phyloP scores from a whole-genome alignment of 2,113 vertebrate species.

The Paradoxurus hermaphroditus region DNA sequence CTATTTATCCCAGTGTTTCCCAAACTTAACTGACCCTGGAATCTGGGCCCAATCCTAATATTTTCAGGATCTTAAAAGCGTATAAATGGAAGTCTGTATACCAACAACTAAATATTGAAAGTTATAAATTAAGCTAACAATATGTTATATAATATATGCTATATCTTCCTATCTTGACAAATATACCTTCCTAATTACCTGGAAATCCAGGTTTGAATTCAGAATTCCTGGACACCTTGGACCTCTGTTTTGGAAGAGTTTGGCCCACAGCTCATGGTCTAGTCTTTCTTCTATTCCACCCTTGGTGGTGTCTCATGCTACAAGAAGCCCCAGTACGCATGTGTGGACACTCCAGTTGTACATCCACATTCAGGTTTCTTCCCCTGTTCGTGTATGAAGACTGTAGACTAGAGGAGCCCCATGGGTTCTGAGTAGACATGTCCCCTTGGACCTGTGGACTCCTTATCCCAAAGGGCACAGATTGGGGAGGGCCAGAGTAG shows the following conservation, averaged over 20 bases:
- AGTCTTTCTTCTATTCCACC: neutral
- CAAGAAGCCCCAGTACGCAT: neutral
- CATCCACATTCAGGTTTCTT: neutral
- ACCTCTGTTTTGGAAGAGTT: neutral
- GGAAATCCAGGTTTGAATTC: neutral
- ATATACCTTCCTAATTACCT: neutral
- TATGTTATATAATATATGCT: neutral
- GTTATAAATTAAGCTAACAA: neutral
- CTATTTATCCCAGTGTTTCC: constrained; percentile 26
- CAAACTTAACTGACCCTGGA: constrained; percentile 18
- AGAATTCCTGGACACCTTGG: neutral
- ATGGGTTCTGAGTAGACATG: neutral
- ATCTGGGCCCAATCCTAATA: neutral
- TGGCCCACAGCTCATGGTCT: neutral
- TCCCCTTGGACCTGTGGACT: neutral
- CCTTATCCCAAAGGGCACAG: neutral
- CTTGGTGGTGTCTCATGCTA: neutral
- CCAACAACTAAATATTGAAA: neutral
- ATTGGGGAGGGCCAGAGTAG: neutral
- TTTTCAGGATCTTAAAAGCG: neutral
- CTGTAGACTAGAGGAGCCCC: neutral
- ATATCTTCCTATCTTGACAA: neutral
- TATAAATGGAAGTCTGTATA: neutral
- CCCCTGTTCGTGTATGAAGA: fast-evolving
- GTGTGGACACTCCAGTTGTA: neutral